Percentiles rank a stretch among this genome's conserved stretches.
phyloP scores from a whole-genome alignment of 2,888 invertebrate species.

The Lepas anatifera region DNA sequence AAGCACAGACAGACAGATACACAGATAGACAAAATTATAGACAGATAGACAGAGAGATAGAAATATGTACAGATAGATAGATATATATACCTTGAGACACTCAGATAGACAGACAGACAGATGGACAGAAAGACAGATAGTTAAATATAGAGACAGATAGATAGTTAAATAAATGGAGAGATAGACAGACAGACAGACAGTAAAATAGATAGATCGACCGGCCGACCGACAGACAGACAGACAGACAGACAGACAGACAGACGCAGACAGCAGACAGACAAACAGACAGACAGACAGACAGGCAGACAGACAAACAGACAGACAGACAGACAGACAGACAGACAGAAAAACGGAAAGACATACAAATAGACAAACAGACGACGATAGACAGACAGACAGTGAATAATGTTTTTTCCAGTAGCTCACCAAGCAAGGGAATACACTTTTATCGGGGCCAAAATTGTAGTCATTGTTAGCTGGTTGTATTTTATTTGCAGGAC shows the following conservation, averaged over 20 bases:
- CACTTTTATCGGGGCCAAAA: too few relatives aligned
- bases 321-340: slow-evolving; percentile 7
- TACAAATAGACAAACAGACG: too few relatives aligned
- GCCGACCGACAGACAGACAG: background rate
- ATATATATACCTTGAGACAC: slow-evolving; percentile 5
- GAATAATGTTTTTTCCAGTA: too few relatives aligned
- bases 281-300: background rate
- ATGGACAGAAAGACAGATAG: background rate
- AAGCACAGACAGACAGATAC: slow-evolving; percentile 4
- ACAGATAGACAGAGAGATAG: background rate
- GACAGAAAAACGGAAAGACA: slow-evolving; percentile 7
- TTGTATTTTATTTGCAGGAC: too few relatives aligned
- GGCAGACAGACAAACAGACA: background rate
- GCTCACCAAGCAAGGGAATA: too few relatives aligned
- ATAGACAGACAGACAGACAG: background rate
- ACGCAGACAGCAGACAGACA: background rate
- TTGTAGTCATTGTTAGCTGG: too few relatives aligned
- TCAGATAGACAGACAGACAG: background rate
- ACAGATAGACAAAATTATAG: background rate
- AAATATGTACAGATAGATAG: slow-evolving; percentile 5
- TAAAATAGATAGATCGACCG: background rate
- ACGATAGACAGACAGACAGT: too few relatives aligned
- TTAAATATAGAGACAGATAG: too few relatives aligned
- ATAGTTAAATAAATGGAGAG: too few relatives aligned
- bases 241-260: slow-evolving; percentile 7